These are phyloP conservation scores for Xiphophorus birchmanni DNA, from an alignment of 2,797 vertebrate species.

Conservation along the genomic window DNA sequence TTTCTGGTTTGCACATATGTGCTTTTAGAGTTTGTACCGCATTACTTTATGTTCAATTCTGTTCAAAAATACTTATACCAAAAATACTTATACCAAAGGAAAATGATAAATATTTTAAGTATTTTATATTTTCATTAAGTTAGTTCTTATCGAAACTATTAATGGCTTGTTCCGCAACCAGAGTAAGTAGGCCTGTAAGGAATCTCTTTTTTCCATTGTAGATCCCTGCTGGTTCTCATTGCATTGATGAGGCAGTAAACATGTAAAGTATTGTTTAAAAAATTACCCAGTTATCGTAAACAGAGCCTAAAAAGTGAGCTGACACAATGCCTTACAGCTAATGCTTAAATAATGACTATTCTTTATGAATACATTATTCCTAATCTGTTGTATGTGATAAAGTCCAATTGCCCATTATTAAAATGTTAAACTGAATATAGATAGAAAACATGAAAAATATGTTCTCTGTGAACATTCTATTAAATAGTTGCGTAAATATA, in stretches of 20 bases:
- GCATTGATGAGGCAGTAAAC: background rate
- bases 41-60: background rate
- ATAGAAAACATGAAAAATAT: background rate
- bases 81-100: no score
- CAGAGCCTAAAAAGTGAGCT: background rate
- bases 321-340: background rate
- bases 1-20: background rate
- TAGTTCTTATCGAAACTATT: background rate
- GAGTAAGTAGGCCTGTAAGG: background rate
- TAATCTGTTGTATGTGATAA: background rate
- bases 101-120: no score
- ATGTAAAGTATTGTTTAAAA: background rate
- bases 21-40: background rate
- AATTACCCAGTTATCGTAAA: background rate
- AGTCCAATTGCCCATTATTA: background rate
- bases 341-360: background rate
- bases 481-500: background rate
- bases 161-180: background rate
- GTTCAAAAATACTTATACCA: no score
- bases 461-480: background rate
- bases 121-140: background rate
- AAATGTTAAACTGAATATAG: background rate
- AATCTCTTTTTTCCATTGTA: background rate
- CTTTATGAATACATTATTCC: background rate
- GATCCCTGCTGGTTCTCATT: background rate